Evolutionary conservation across 2,113 vertebrate species (phyloP).

Genomic region (Poicephalus gulielmi): DNA sequence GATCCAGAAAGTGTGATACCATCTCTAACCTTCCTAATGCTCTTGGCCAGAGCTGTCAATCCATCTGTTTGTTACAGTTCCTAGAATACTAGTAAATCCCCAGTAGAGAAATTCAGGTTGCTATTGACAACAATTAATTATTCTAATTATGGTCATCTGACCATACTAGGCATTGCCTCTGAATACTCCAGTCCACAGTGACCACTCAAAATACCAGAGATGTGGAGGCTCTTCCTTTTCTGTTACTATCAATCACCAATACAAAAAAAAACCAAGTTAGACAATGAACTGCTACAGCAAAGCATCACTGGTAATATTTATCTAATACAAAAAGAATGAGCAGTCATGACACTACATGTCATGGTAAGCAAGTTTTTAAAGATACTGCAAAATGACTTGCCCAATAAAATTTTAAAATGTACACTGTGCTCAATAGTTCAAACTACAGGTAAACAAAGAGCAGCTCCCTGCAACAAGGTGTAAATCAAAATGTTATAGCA

Average conservation of each 20-base stretch:
- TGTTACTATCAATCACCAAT: constrained; percentile 46
- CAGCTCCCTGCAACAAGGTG: constrained; percentile 54
- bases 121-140: constrained; percentile 5
- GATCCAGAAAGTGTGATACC: constrained; percentile 27
- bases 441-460: constrained; percentile 56
- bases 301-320: not conserved
- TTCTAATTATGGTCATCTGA: not conserved
- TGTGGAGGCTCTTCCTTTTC: constrained; percentile 26
- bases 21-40: constrained; percentile 20
- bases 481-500: constrained; percentile 61
- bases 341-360: not conserved
- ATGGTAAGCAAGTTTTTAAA: not conserved
- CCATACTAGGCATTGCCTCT: not conserved
- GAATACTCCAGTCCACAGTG: constrained; percentile 22
- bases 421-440: constrained; percentile 55
- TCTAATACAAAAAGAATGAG: not conserved
- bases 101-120: constrained; percentile 53
- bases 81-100: constrained; percentile 52
- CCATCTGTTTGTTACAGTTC: constrained; percentile 38
- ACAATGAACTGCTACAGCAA: constrained; percentile 19
- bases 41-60: constrained; percentile 1
- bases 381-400: constrained; percentile 9
- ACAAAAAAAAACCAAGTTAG: constrained; percentile 5
- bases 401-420: constrained; percentile 20
- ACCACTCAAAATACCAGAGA: not conserved